phyloP scores from a whole-genome alignment of 2,888 invertebrate species.

The Pandemis corylana region DNA sequence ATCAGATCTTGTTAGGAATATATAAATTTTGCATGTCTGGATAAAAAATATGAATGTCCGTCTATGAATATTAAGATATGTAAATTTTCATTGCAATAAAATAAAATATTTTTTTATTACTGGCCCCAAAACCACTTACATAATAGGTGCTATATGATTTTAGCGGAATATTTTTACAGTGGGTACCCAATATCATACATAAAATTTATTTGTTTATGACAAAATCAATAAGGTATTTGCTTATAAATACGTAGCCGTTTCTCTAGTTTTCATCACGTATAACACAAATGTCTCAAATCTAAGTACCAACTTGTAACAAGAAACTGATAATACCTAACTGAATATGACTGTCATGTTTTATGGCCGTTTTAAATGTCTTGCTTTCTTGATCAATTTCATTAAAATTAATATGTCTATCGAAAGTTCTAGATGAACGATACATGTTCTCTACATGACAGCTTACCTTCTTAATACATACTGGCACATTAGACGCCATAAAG shows the following conservation, averaged over 20 bases:
- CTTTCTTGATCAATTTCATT: constrained; percentile 1
- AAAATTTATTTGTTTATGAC: too few relatives aligned
- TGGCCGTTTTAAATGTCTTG: constrained; percentile 1
- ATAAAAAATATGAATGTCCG: background rate
- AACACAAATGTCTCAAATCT: too few relatives aligned
- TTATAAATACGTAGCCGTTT: too few relatives aligned
- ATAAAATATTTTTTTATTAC: background rate
- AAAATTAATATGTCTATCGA: background rate
- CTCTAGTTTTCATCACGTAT: too few relatives aligned
- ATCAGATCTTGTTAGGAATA: background rate
- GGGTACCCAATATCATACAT: too few relatives aligned
- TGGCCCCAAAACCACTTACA: background rate
- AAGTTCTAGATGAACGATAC: constrained; percentile 23
- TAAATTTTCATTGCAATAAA: background rate
- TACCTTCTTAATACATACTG: constrained; percentile 4
- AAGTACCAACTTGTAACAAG: too few relatives aligned
- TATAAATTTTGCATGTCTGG: too few relatives aligned
- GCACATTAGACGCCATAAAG: constrained; percentile 20
- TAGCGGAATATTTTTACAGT: too few relatives aligned
- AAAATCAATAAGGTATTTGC: too few relatives aligned
- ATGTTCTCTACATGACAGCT: constrained; percentile 18
- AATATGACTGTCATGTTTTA: background rate
- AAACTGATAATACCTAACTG: too few relatives aligned
- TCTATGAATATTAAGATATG: background rate
- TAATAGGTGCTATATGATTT: too few relatives aligned